Evolutionary conservation across 2,113 vertebrate genomes (phyloP).

Genomic region (Dissostichus mawsoni): DNA sequence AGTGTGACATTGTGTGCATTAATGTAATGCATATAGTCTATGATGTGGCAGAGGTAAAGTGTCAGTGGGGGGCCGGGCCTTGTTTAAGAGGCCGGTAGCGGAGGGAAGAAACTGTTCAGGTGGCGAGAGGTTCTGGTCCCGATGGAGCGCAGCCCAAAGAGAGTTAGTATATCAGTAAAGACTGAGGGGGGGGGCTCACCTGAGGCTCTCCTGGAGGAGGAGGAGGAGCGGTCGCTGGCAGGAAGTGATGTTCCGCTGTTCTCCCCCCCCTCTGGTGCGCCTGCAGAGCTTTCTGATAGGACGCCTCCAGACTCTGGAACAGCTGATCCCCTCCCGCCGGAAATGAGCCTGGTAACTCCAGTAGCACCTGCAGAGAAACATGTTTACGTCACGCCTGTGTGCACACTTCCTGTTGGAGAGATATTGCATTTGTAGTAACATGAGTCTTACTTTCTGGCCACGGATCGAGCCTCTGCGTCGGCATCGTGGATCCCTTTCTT

Average conservation of each 20-base stretch:
- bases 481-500: slow-evolving; percentile 97
- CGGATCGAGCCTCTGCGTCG: slow-evolving; percentile 94
- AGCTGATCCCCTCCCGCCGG: slow-evolving; percentile 90
- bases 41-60: no score
- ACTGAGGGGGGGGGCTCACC: slow-evolving; percentile 82
- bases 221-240: slow-evolving; percentile 94
- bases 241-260: slow-evolving; percentile 89
- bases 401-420: no score
- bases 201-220: slow-evolving; percentile 98
- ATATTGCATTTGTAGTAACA: no score
- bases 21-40: no score
- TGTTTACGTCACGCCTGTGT: background rate
- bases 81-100: no score
- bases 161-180: no score
- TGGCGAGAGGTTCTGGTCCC: no score
- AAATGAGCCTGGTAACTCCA: slow-evolving; percentile 93
- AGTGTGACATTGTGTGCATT: no score
- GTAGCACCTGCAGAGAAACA: slow-evolving; percentile 87
- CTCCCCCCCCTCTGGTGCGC: slow-evolving; percentile 91
- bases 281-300: slow-evolving; percentile 95
- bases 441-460: slow-evolving; percentile 91
- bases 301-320: slow-evolving; percentile 91
- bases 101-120: no score
- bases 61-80: no score
- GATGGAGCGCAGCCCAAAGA: no score